Base-by-base conservation (phyloP, 2,888 invertebrate genomes). In the Heliconius cydno region DNA sequence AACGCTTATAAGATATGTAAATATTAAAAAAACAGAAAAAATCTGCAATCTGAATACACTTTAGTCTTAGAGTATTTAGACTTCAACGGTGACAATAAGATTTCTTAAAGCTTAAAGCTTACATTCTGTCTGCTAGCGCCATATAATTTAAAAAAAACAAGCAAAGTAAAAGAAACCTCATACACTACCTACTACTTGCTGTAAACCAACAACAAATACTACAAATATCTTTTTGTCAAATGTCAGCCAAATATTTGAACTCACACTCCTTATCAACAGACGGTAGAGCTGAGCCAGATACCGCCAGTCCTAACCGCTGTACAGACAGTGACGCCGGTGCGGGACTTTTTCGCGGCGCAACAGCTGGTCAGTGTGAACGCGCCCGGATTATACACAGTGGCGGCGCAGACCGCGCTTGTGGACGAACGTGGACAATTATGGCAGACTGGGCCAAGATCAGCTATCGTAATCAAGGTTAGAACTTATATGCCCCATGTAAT, bases 261-360 rank as follows among this genome's bases (percentile, higher is more conserved):
- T 19, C 19, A 7, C 52, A 19, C 3, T 22, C 7, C 22, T 22
- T 2, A 22, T 19, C 52, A 7, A 22, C 86, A 94, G 94, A 92
- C 91, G 52, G 94, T 94, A 71, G 94, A 94, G 67, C 87, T 93
- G 4, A 88, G 88, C 0, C 91, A 91, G 88, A 84, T 92, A 28
- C 86, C 91, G 41, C 90, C 94, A 1, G 89, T 90, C 0, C 92
- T 96, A 13, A 95, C 95, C 0, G 95, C 98, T 77, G 97, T 97
- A 41, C 98, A 98, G 90, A 97, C 97, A 0, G 98, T 98, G 4
- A 96, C 97, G 15, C 99, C 99, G 0, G 98, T 98, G 86, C 97
- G 98, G 46, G 99, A 99, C 89, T 99, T 99, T 95, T 98, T 99
- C 92, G 97, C 98, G 0, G 98, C 98, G 0, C 98, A 98, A 90